Evolutionary conservation across 2,113 vertebrate species (phyloP).

Genomic region (Nycticebus coucang): DNA sequence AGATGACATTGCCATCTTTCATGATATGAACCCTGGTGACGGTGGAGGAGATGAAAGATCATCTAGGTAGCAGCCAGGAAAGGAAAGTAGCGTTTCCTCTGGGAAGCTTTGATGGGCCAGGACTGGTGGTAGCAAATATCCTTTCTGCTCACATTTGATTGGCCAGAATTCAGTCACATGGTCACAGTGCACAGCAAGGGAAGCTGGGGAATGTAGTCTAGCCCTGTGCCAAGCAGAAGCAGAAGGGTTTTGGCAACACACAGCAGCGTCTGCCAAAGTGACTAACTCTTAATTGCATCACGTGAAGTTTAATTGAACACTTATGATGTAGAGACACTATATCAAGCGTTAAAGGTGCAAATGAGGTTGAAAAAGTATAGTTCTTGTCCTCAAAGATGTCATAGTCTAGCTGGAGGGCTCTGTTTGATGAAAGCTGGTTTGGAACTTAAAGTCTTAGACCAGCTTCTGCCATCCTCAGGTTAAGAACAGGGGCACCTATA

Average conservation of each 20-base stretch:
- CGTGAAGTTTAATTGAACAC: not conserved
- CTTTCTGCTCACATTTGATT: not conserved
- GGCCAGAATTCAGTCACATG: not conserved
- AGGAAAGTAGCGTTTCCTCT: not conserved
- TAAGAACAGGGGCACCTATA: conserved; percentile 39
- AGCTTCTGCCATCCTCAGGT: not conserved
- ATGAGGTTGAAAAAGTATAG: not conserved
- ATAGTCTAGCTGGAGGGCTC: not conserved
- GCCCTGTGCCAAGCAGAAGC: not conserved
- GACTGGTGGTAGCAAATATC: not conserved
- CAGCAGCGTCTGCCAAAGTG: not conserved
- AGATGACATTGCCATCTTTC: not conserved
- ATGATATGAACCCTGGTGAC: not conserved
- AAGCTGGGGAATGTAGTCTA: not conserved
- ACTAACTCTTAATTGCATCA: not conserved
- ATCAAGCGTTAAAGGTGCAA: not conserved
- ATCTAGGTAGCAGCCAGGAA: not conserved
- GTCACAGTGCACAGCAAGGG: not conserved
- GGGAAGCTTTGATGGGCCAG: not conserved
- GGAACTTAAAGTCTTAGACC: not conserved
- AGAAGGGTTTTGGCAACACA: not conserved
- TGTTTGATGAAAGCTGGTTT: conserved; percentile 63
- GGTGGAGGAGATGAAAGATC: not conserved
- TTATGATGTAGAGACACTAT: not conserved
- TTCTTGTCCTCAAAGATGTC: not conserved